Conservation (phyloP, 2,888 invertebrate genomes). For the Luffia ferchaultella region DNA sequence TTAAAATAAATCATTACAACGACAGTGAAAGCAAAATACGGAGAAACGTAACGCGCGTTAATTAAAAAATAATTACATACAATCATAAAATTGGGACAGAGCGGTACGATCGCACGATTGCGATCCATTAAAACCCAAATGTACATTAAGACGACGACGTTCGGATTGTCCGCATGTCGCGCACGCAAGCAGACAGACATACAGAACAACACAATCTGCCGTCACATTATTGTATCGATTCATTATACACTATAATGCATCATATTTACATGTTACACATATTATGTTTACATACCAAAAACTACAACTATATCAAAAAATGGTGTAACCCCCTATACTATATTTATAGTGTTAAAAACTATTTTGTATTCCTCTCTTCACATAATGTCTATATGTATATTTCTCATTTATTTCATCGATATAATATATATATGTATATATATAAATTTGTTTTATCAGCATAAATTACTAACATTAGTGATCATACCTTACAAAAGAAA, state of each 20-base stretch:
- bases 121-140: constrained; percentile 38
- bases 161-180: constrained; percentile 19
- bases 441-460: constrained; percentile 32
- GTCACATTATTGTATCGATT: constrained; percentile 60
- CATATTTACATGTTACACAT: constrained; percentile 54
- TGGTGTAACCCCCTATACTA: constrained; percentile 55
- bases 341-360: constrained; percentile 61
- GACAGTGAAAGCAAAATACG: constrained; percentile 65
- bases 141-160: constrained; percentile 26
- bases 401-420: no score
- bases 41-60: constrained; percentile 58
- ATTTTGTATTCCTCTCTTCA: constrained; percentile 57
- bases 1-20: constrained; percentile 58
- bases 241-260: constrained; percentile 49
- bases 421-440: no score
- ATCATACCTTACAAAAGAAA: constrained; percentile 10
- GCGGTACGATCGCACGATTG: background rate
- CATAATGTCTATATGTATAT: constrained; percentile 41
- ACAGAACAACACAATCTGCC: constrained; percentile 30
- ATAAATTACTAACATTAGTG: constrained; percentile 64
- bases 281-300: constrained; percentile 59
- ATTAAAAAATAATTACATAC: constrained; percentile 37
- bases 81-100: constrained; percentile 23
- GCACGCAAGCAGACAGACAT: constrained; percentile 14
- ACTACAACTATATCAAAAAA: constrained; percentile 54